Conservation (phyloP, 2,888 invertebrate species). For the Harpagoxenus sublaevis region DNA sequence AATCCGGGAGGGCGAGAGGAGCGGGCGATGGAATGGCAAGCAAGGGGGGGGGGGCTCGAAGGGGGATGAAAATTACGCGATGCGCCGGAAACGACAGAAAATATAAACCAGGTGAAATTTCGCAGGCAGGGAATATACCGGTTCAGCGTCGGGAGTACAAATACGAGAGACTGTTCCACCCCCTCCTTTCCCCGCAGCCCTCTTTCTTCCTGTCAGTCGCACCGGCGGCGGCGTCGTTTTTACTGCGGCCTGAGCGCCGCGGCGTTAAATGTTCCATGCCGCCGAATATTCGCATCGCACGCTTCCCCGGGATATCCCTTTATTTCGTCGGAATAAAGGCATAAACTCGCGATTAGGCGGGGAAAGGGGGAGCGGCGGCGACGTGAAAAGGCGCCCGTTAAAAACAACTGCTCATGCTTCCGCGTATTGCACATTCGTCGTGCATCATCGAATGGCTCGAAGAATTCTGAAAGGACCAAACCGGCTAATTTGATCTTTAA, state of each 20-base stretch:
- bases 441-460: background rate
- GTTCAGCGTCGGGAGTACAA: conserved; percentile 70
- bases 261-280: conserved; percentile 83
- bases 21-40: conserved; percentile 16
- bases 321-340: conserved; percentile 65
- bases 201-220: conserved; percentile 56
- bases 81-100: conserved; percentile 75
- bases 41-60: background rate
- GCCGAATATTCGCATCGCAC: conserved; percentile 74
- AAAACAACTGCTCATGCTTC: conserved; percentile 41
- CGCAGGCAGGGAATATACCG: conserved; percentile 67
- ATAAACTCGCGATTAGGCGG: conserved; percentile 75
- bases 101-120: conserved; percentile 80
- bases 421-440: background rate
- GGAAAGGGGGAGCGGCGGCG: conserved; percentile 25
- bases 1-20: conserved; percentile 63
- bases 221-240: conserved; percentile 64
- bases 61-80: conserved; percentile 65
- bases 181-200: conserved; percentile 22
- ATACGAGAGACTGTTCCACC: conserved; percentile 63
- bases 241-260: conserved; percentile 67
- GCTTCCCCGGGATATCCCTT: conserved; percentile 60
- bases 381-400: conserved; percentile 32
- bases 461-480: background rate
- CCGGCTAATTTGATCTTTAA: background rate